These are phyloP conservation scores for Zosterops lateralis DNA, from an alignment of 2,113 vertebrate genomes.

Conservation along the genomic window DNA sequence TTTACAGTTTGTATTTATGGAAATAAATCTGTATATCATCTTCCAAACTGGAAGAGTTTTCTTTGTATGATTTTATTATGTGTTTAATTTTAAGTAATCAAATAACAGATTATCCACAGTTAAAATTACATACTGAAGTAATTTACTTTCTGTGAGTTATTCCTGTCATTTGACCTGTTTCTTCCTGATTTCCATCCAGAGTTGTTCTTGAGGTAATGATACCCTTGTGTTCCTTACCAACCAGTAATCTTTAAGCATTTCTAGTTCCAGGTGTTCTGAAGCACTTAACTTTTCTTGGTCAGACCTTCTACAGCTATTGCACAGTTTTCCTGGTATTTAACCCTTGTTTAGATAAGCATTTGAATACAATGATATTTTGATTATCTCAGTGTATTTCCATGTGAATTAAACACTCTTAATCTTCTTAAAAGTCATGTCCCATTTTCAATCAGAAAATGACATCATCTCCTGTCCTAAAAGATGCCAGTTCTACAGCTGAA, in stretches of 20 bases:
- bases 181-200: background rate
- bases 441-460: background rate
- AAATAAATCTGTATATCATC: background rate
- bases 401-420: background rate
- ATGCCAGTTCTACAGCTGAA: background rate
- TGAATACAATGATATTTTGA: background rate
- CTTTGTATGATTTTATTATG: background rate
- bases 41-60: background rate
- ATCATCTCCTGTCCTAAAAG: background rate
- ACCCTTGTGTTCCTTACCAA: background rate
- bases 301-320: background rate
- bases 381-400: background rate
- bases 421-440: background rate
- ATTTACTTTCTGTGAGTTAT: background rate
- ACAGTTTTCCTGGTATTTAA: background rate
- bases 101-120: background rate
- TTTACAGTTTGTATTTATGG: background rate
- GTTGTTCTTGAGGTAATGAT: background rate
- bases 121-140: background rate
- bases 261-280: background rate
- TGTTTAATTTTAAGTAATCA: background rate
- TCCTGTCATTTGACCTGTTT: background rate
- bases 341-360: background rate
- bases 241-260: background rate
- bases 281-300: background rate